phyloP scores from a whole-genome alignment of 2,888 invertebrate genomes.

The Tetheella fluctuosa region DNA sequence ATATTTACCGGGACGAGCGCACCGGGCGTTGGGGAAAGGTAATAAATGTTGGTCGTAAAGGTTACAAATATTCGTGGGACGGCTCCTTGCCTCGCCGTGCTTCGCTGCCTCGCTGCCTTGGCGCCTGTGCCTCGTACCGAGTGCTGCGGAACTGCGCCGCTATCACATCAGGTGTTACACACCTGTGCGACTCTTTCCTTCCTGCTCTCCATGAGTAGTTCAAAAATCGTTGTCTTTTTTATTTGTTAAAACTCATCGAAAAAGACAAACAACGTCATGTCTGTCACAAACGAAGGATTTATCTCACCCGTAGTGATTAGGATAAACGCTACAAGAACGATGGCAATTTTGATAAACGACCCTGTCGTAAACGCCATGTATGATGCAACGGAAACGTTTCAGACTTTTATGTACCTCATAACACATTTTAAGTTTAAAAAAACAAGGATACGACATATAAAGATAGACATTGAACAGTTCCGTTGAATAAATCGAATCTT shows the following conservation, averaged over 20 bases:
- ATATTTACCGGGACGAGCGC: slow-evolving; percentile 71
- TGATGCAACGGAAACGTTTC: not conserved
- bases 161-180: slow-evolving; percentile 58
- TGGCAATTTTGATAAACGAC: slow-evolving; percentile 12
- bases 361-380: not conserved
- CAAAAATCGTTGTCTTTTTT: slow-evolving; percentile 40
- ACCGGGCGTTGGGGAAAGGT: slow-evolving; percentile 52
- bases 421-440: not conserved
- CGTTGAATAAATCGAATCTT: slow-evolving; percentile 20
- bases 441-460: not conserved
- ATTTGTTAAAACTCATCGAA: slow-evolving; percentile 25
- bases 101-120: slow-evolving; percentile 26
- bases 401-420: not conserved
- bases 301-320: not conserved
- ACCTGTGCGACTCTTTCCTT: slow-evolving; percentile 66
- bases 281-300: slow-evolving; percentile 16
- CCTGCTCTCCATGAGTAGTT: slow-evolving; percentile 55
- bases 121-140: slow-evolving; percentile 21
- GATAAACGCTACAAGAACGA: not conserved
- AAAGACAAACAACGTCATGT: slow-evolving; percentile 35
- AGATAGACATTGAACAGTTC: too few species aligned
- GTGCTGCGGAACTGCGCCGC: slow-evolving; percentile 31
- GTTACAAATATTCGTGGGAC: slow-evolving; percentile 69
- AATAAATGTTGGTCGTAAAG: slow-evolving; percentile 74
- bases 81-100: slow-evolving; percentile 23